These are phyloP conservation scores for Zaprionus obscuricornis DNA, from an alignment of 2,888 invertebrate species.

Conservation along the genomic window DNA sequence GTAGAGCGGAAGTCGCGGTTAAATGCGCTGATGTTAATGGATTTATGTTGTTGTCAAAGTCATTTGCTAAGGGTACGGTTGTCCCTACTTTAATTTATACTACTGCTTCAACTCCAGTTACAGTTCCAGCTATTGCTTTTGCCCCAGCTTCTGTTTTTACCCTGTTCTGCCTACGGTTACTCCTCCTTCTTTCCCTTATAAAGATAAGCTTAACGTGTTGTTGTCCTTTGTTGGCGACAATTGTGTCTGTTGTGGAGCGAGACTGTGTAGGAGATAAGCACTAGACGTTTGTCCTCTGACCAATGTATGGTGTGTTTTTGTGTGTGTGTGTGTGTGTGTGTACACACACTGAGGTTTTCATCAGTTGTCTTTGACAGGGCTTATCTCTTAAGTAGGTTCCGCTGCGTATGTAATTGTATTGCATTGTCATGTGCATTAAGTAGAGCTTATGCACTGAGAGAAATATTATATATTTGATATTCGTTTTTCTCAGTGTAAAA, in stretches of 20 bases:
- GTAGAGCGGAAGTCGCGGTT: constrained; percentile 31
- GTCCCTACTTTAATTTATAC: too few species aligned
- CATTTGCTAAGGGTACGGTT: constrained; percentile 26
- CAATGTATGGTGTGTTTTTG: constrained; percentile 9
- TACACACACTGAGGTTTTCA: constrained; percentile 13
- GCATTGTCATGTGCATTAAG: too few species aligned
- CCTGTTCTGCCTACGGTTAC: too few species aligned
- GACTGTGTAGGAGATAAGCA: constrained; percentile 1
- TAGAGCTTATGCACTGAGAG: constrained; percentile 6
- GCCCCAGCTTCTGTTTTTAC: too few species aligned
- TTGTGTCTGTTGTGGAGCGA: not conserved
- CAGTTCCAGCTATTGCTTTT: too few species aligned
- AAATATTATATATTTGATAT: not conserved
- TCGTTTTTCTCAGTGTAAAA: constrained; percentile 19
- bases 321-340: too few species aligned
- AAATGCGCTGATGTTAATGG: constrained; percentile 56
- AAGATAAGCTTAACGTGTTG: too few species aligned
- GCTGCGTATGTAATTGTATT: not conserved
- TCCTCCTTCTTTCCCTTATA: too few species aligned
- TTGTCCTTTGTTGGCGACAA: too few species aligned
- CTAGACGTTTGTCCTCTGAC: constrained; percentile 26
- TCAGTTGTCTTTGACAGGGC: constrained; percentile 22
- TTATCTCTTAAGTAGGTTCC: constrained; percentile 34
- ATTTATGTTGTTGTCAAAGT: constrained; percentile 60
- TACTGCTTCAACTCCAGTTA: too few species aligned